Evolutionary conservation across 2,888 invertebrate species (phyloP), one percentile per base, ranked within the genome.

Genomic region (Leucoptera coffeella): DNA sequence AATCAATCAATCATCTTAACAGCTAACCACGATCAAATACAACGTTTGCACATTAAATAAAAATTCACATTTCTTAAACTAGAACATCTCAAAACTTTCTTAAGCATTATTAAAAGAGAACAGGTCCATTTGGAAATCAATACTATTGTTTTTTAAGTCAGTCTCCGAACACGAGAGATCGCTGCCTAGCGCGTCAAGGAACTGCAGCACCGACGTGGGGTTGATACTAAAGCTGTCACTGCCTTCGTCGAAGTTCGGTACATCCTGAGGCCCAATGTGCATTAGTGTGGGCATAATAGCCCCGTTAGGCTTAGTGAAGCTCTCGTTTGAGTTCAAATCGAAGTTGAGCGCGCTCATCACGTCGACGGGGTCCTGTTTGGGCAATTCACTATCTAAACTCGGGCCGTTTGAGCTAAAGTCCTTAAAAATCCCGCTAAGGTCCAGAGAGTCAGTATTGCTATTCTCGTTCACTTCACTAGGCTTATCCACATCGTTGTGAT

Each of bases 101-200:
- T n/a, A n/a, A n/a, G n/a, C n/a, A n/a, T 51, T 53, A 42, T 52
- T 48, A 52, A 62, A 64, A 31, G 61, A 50, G 43, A 64, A 67
- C 42, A 65, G 47, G 40, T 65, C 67, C 37, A 67, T 35, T 32
- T 62, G 59, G 37, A 64, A 64, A 39, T 67, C 65, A 35, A 58
- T 54, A 39, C 47, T 34, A 42, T 47, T 58, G 44, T 49, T 57
- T 45, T 58, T 59, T 43, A 56, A 55, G 36, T 60, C 60, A 48
- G 60, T 53, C 42, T 57, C 64, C 25, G 62, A 53, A 36, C 57
- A 62, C 24, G 50, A 45, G 23, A 64, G 38, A 35, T 61, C 62
- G 40, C 51, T 62, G 28, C 55, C 53, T 37, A 65, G 41, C 5
- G 56, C 46, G 23, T 65, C 65, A 40, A 65, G 48, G 39, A 65